These are phyloP conservation scores for Ctenodactylus gundi DNA, from an alignment of 2,113 vertebrate genomes.

Conservation along the genomic window DNA sequence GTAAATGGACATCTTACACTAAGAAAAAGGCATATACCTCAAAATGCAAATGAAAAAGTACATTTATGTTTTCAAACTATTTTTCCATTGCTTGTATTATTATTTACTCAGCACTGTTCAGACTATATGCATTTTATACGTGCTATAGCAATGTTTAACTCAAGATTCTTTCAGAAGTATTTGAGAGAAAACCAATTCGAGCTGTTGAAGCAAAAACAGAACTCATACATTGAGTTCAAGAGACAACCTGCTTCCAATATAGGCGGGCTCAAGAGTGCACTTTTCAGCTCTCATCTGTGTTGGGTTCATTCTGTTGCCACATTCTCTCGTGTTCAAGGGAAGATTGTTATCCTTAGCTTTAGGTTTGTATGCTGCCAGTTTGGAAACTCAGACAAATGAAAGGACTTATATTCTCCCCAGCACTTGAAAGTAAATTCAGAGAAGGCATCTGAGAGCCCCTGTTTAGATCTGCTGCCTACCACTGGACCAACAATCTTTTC, in stretches of 20 bases:
- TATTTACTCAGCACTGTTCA: constrained; percentile 22
- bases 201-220: neutral
- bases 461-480: neutral
- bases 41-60: constrained; percentile 28
- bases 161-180: neutral
- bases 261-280: neutral
- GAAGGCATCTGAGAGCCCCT: neutral
- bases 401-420: neutral
- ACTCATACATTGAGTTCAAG: neutral
- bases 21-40: neutral
- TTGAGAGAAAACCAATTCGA: constrained; percentile 17
- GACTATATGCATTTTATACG: neutral
- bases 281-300: neutral
- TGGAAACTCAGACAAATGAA: constrained; percentile 26
- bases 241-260: neutral
- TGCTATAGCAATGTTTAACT: neutral
- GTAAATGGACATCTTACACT: neutral
- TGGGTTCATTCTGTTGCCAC: neutral
- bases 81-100: neutral
- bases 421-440: constrained; percentile 1
- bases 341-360: neutral
- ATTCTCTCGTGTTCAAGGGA: neutral
- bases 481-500: neutral
- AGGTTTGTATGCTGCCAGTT: neutral
- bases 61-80: constrained; percentile 24